Conservation (phyloP, 1,140 invertebrate genomes). For the Zaprionus vittiger region DNA sequence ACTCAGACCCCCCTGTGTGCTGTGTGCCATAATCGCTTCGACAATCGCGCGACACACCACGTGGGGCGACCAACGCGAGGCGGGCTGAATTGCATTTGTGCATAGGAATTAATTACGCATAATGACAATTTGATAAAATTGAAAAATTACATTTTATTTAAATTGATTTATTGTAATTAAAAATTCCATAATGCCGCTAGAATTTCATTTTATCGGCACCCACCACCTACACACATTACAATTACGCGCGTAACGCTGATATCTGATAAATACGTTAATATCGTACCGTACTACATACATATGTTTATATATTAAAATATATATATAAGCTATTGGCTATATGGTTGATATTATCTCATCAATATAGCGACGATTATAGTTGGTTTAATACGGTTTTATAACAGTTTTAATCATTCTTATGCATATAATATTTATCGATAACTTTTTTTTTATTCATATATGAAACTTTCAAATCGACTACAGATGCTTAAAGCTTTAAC, state of each 20-base stretch:
- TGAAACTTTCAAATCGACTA: background rate
- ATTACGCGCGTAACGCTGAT: background rate
- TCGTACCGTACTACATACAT: too few species aligned
- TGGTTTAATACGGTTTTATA: background rate
- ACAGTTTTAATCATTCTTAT: background rate
- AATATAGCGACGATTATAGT: background rate
- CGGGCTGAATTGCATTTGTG: slow-evolving; percentile 75
- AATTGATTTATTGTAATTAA: slow-evolving; percentile 83
- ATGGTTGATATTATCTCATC: background rate
- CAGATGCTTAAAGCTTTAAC: background rate
- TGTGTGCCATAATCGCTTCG: slow-evolving; percentile 28
- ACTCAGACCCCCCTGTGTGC: background rate
- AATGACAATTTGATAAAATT: slow-evolving; percentile 84
- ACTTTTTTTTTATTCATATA: background rate
- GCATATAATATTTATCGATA: background rate
- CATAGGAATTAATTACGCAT: slow-evolving; percentile 83
- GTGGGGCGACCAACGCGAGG: slow-evolving; percentile 31
- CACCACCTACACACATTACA: background rate
- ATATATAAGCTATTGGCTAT: background rate
- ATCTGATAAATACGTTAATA: background rate
- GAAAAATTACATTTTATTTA: slow-evolving; percentile 82
- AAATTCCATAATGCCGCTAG: slow-evolving; percentile 68
- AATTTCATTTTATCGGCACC: slow-evolving; percentile 48
- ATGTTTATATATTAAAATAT: background rate
- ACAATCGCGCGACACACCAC: slow-evolving; percentile 29